These are phyloP conservation scores for Tethya wilhelma DNA, from an alignment of 37 sponge, comb jelly and placozoan genomes.

Conservation along the genomic window DNA sequence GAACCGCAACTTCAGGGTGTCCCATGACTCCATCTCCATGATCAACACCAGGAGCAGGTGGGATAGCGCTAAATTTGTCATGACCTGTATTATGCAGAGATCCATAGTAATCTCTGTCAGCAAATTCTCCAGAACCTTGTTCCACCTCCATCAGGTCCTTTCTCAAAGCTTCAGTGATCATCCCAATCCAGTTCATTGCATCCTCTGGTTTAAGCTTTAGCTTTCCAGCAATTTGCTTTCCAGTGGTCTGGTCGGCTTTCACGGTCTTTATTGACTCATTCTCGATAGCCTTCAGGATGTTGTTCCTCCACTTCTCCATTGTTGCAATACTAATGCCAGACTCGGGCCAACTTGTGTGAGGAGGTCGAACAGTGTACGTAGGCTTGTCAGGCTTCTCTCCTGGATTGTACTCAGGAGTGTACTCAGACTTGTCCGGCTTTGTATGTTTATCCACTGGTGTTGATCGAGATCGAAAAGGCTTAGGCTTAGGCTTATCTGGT, in stretches of 20 bases:
- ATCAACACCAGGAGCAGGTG: background rate
- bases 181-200: background rate
- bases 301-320: conserved; percentile 12
- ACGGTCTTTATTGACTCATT: background rate
- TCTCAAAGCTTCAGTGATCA: conserved; percentile 2
- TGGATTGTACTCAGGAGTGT: too few species aligned
- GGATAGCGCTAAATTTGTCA: background rate
- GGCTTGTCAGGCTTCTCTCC: too few species aligned
- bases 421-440: too few species aligned
- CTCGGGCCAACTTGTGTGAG: conserved; percentile 23
- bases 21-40: background rate
- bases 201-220: too few species aligned
- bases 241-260: background rate
- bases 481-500: too few species aligned
- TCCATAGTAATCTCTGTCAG: conserved; percentile 1
- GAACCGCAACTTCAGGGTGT: background rate
- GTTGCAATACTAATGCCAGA: background rate
- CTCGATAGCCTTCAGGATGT: conserved; percentile 9
- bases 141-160: background rate
- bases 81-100: conserved; percentile 2
- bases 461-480: too few species aligned
- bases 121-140: background rate
- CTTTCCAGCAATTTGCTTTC: too few species aligned
- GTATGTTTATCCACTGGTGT: too few species aligned
- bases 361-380: conserved; percentile 2